Conservation (phyloP, 2,797 vertebrate species). For the Chloroceryle amazona region DNA sequence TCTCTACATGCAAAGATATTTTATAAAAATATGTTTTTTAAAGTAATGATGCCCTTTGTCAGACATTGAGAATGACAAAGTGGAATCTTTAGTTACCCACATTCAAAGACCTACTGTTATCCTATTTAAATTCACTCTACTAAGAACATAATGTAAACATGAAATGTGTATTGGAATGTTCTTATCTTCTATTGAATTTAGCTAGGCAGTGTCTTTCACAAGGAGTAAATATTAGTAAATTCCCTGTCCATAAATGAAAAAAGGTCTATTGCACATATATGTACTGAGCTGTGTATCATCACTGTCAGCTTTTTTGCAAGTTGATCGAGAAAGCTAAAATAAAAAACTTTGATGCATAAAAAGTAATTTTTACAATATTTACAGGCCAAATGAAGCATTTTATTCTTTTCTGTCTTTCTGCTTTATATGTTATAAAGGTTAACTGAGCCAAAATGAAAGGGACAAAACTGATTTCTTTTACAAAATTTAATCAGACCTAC, state of each 20-base stretch:
- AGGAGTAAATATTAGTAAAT: neutral
- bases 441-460: neutral
- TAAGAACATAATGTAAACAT: neutral
- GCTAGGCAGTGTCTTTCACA: neutral
- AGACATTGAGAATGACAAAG: neutral
- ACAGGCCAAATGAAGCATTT: neutral
- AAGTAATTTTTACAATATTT: neutral
- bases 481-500: neutral
- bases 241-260: neutral
- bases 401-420: neutral
- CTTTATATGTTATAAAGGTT: neutral
- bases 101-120: neutral
- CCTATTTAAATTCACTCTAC: neutral
- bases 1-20: neutral
- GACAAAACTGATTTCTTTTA: neutral
- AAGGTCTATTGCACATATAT: neutral
- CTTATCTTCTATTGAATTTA: constrained; percentile 1
- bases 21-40: neutral
- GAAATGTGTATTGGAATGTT: neutral
- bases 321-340: neutral
- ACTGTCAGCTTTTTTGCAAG: neutral
- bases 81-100: neutral
- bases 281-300: neutral
- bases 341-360: neutral
- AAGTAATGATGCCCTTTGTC: neutral